Evolutionary conservation across 2,888 invertebrate genomes (phyloP).

Genomic region (Dasypolia templi): DNA sequence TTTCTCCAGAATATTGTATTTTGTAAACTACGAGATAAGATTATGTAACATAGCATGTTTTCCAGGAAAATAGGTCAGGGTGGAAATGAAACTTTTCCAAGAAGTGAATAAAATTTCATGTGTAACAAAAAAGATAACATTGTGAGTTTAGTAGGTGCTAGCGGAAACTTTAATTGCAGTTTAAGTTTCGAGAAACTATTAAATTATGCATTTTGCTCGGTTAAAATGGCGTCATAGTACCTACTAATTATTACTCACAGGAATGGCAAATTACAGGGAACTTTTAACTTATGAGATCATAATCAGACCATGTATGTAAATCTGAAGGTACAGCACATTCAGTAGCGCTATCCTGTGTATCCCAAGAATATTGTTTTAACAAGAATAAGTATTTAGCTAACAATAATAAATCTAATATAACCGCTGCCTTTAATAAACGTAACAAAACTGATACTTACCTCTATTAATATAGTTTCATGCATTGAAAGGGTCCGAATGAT

Average conservation of each 20-base stretch:
- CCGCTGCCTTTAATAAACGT: slow-evolving; percentile 58
- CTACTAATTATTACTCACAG: neutral
- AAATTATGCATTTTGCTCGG: neutral
- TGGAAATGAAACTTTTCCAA: slow-evolving; percentile 41
- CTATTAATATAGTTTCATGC: slow-evolving; percentile 72
- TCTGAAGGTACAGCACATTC: neutral
- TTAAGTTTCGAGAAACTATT: neutral
- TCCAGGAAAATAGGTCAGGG: slow-evolving; percentile 47
- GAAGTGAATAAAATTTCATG: slow-evolving; percentile 40
- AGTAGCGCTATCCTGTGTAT: neutral
- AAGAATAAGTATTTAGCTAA: slow-evolving; percentile 2
- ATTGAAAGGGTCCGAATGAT: slow-evolving; percentile 76
- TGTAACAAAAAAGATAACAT: slow-evolving; percentile 20
- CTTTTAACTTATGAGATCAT: neutral
- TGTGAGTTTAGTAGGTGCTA: neutral
- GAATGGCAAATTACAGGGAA: neutral
- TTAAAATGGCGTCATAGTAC: neutral
- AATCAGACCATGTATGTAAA: neutral
- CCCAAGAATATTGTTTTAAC: slow-evolving; percentile 21
- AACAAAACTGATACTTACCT: slow-evolving; percentile 64
- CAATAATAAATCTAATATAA: slow-evolving; percentile 31
- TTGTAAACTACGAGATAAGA: slow-evolving; percentile 32
- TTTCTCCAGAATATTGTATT: slow-evolving; percentile 26
- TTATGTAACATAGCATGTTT: slow-evolving; percentile 36
- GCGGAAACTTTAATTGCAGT: slow-evolving; percentile 5